phyloP scores from a whole-genome alignment of 2,888 invertebrate species.

The Calameuta pallipes region DNA sequence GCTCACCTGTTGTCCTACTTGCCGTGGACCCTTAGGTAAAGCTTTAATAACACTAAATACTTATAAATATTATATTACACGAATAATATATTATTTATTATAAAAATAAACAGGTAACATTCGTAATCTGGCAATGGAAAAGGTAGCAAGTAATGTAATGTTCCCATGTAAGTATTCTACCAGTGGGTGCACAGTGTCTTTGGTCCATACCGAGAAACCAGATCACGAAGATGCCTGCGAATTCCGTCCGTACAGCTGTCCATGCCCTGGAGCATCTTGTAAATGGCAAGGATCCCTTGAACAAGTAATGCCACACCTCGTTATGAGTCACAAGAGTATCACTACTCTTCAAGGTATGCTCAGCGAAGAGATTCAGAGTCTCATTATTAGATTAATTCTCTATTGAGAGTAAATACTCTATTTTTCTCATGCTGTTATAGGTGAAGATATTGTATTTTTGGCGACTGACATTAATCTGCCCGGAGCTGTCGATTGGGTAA shows the following conservation, averaged over 20 bases:
- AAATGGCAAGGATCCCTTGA: constrained; percentile 99
- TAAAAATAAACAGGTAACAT: constrained; percentile 79
- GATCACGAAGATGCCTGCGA: constrained; percentile 99
- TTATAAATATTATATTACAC: too few species aligned
- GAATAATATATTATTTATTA: not conserved
- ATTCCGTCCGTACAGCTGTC: constrained; percentile 97
- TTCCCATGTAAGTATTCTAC: constrained; percentile 99
- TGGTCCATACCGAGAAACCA: constrained; percentile 96
- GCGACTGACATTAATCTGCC: constrained; percentile 99
- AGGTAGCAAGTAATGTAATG: constrained; percentile 97
- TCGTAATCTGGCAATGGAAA: constrained; percentile 99
- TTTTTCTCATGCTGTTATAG: constrained; percentile 60
- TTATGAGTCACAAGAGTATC: constrained; percentile 97
- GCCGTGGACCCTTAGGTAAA: constrained; percentile 90
- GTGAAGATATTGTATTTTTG: constrained; percentile 98
- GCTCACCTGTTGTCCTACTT: constrained; percentile 97
- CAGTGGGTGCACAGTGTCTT: constrained; percentile 92
- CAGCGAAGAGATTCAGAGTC: not conserved
- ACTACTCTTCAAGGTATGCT: constrained; percentile 90
- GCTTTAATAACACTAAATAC: too few species aligned
- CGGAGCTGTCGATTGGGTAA: constrained; percentile 99
- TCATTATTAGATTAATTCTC: not conserved
- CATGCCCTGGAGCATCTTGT: constrained; percentile 99
- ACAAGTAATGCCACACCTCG: constrained; percentile 98
- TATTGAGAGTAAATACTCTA: too few species aligned